Base-by-base conservation (phyloP, 2,797 vertebrate genomes). In the Adrianichthys oophorus region DNA sequence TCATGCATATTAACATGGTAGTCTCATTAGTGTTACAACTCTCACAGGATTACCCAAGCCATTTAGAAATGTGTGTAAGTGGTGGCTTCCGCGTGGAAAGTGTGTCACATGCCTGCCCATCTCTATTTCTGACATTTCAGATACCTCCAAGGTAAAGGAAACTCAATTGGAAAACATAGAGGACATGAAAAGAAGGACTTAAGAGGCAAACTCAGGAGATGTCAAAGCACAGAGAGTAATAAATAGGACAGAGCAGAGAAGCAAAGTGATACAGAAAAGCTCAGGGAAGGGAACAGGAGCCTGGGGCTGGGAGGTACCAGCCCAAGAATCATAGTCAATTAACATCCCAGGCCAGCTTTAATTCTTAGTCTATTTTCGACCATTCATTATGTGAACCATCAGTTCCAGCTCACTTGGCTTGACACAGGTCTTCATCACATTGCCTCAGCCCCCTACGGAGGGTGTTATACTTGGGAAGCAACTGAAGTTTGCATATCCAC, bases 301-400 rank as follows among this genome's bases (percentile, higher is more conserved):
- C 89, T 70, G 49, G 48, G 90, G 89, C 86, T 73, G 75, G 62
- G 79, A 80, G 80, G 79, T 86, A 91, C 90, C 88, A 85, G 85
- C 79, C 79, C 72, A 89, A 89, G 86, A 87, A 92, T 92, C 87
- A 82, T 85, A 85, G 87, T 89, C 90, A 90, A 92, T 93, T 91
- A 92, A 87, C 87, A 85, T 90, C 84, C 79, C 68, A 81, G 83
- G 85, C 80, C 78, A 82, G 79, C 80, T 82, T 89, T 90, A 90
- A 90, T 90, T 85, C 85, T 80, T 80, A 87, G 86, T 91, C 87
- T 90, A 90, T 90, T 90, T 90, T 80, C 80, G 84, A 90, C 78
- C 86, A 87, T 89, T 92, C 91, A 92, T 92, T 90, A 92, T 89
- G 81, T 78, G 78, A 85, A 83, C 76, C 89, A 85, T 92, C 90